Evolutionary conservation across 2,113 vertebrate species (phyloP), one percentile per base, ranked within the genome.

Genomic region (Hucho hucho): DNA sequence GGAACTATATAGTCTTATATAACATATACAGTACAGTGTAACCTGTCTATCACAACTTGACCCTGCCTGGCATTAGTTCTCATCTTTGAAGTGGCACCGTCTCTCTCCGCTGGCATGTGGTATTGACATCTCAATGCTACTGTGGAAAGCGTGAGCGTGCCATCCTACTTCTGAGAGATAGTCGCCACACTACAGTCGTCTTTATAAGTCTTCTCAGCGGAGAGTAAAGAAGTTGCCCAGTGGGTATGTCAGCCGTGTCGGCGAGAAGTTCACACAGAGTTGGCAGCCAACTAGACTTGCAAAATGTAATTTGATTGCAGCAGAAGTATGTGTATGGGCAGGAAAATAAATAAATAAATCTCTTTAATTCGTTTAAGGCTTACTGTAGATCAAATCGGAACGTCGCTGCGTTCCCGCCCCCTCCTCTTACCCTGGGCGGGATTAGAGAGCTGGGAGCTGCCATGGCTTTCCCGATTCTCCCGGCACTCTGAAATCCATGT

Each of bases 321-420:
- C 83, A 75, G 85, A 79, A 81, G 73, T 74, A 75, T 46, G 79
- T 79, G 69, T 25, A 83, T 76, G 77, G 79, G 69, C 58, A 22
- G 14, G 13, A 64, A 81, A 86, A 90, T 82, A 79, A 86, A 88
- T 82, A 86, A 87, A 83, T 81, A 74, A 80, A 88, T 92, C 76
- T 83, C 73, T 88, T 87, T 89, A 90, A 90, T 89, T 86, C 80
- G 73, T 84, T 92, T 87, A 84, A 77, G 75, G 79, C 79, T 66
- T 76, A 56, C 76, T 76, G 26, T 82, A 86, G 85, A 89, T 90
- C 85, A 86, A 89, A 91, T 91, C 37, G 75, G 81, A 72, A 71
- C 72, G 58, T 29, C 24, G 29, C 70, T 32, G 78, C 14, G 71
- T 79, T 64, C 80, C 81, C 13, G 75, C 79, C 74, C 78, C 71